Conservation (phyloP, 2,888 invertebrate species). For the Morpho deidamia region DNA sequence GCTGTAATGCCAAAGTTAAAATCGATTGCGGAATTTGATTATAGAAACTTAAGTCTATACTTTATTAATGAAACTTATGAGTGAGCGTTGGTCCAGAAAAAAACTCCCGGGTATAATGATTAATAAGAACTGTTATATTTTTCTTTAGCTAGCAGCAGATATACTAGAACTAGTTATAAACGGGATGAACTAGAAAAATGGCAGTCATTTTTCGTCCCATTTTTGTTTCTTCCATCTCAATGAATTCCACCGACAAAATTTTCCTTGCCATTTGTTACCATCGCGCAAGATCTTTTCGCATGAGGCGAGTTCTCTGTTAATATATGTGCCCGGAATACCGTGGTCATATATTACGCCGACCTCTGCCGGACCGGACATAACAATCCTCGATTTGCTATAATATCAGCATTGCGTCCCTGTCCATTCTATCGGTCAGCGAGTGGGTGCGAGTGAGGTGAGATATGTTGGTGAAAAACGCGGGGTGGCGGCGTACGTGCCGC, state of each 20-base stretch:
- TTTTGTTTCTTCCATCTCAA: constrained; percentile 61
- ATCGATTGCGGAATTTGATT: too few species aligned
- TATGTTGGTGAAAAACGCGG: constrained; percentile 52
- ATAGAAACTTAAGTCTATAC: too few species aligned
- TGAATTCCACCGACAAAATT: constrained; percentile 71
- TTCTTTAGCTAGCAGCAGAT: neutral
- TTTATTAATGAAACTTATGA: too few species aligned
- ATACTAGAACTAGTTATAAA: neutral
- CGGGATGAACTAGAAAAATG: constrained; percentile 48
- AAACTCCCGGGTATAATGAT: too few species aligned
- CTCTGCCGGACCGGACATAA: constrained; percentile 79
- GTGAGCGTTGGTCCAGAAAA: too few species aligned
- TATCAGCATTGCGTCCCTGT: constrained; percentile 70
- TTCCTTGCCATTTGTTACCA: constrained; percentile 78
- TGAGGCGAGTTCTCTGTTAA: constrained; percentile 77
- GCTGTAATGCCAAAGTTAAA: too few species aligned
- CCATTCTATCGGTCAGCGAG: constrained; percentile 42
- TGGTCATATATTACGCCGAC: constrained; percentile 79
- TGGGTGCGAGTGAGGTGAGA: constrained; percentile 54
- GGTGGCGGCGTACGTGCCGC: constrained; percentile 75
- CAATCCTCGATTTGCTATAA: constrained; percentile 80
- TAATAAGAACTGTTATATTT: too few species aligned
- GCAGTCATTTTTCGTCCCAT: constrained; percentile 53
- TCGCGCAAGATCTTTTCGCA: constrained; percentile 76
- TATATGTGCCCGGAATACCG: constrained; percentile 79